A percentile compares a stretch with the other conserved stretches of the same genome.
These are phyloP conservation scores for Herminia tarsipennalis DNA, from an alignment of 2,888 invertebrate species.

Conservation along the genomic window DNA sequence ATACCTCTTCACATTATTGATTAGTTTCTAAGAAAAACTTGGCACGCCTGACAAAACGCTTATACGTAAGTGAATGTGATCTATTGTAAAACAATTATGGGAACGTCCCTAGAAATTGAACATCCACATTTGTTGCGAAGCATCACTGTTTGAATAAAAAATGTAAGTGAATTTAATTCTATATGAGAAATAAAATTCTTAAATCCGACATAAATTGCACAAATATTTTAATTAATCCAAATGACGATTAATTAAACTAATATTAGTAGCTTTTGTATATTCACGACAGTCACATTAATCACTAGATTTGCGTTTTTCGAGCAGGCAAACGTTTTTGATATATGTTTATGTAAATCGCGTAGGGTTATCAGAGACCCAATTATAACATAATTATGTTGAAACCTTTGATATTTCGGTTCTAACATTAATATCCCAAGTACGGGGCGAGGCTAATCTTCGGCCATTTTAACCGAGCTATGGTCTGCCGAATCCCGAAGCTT, in stretches of 20 bases:
- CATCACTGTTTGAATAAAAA: constrained; percentile 32
- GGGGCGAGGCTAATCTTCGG: constrained; percentile 76
- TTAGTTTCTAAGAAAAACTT: constrained; percentile 69
- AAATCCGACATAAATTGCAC: constrained; percentile 9
- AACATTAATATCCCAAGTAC: constrained; percentile 66
- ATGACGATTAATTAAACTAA: constrained; percentile 36
- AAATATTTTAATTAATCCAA: constrained; percentile 40
- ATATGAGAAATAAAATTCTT: no score
- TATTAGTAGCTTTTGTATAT: constrained; percentile 32
- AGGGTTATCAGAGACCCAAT: constrained; percentile 43
- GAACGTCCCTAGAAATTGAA: constrained; percentile 29
- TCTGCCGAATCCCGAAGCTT: constrained; percentile 76
- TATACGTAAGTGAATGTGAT: constrained; percentile 34
- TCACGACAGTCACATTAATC: constrained; percentile 18
- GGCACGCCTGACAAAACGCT: constrained; percentile 44
- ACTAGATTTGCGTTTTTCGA: constrained; percentile 32
- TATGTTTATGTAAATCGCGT: constrained; percentile 38
- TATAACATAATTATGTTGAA: constrained; percentile 49
- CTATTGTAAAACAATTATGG: constrained; percentile 38
- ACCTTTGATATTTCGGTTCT: constrained; percentile 66
- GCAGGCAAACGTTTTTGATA: constrained; percentile 10
- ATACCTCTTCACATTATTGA: constrained; percentile 72
- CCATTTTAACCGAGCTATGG: constrained; percentile 73
- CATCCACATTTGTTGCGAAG: constrained; percentile 40
- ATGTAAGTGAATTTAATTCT: constrained; percentile 28